Evolutionary conservation across 2,797 vertebrate species (phyloP), one percentile per base, ranked within the genome.

Genomic region (Siniperca undulata): DNA sequence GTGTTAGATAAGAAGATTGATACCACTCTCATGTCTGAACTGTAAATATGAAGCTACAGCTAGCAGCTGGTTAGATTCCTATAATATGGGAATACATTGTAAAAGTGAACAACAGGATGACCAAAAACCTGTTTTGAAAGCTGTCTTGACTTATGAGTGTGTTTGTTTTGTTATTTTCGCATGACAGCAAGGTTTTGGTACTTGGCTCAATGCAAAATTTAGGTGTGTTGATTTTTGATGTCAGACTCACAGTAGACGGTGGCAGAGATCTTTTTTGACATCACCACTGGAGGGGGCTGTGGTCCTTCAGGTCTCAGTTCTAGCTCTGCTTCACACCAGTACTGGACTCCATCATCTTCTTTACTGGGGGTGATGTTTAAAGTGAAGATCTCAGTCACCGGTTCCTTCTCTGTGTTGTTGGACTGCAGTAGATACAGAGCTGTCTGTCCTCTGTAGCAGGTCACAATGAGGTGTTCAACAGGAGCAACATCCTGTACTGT

Each of bases 271-370:
- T 42, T 78, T 48, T 74, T 27, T n/a, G 95, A 95, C 3, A 0
- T 53, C 56, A 84, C 74, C 59, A 83, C 71, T 20, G 81, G 90
- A 74, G 86, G 87, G 4, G 24, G 74, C 73, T 90, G 83, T 36
- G 92, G 92, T 85, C 91, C 93, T 5, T 81, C 82, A 67, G 87
- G 77, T 83, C 92, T 93, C 71, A 96, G 87, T 0, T 90, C 77
- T 5, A 95, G 84, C 40, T 59, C 69, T 36, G 91, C 95, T 53
- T 92, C 86, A 84, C 95, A 95, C 86, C 88, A 89, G 86, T 91
- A 94, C 60, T 81, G 62, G 10, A 4, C 81, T 65, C 87, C 89
- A 30, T 93, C 50, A 4, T 95, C 92, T 5, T 74, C 59, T 77
- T 80, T 87, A 24, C 27, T 67, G 13, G 89, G 52, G 1, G 0